Conservation (phyloP, 2,888 invertebrate species). For the Stomorhina lunata region DNA sequence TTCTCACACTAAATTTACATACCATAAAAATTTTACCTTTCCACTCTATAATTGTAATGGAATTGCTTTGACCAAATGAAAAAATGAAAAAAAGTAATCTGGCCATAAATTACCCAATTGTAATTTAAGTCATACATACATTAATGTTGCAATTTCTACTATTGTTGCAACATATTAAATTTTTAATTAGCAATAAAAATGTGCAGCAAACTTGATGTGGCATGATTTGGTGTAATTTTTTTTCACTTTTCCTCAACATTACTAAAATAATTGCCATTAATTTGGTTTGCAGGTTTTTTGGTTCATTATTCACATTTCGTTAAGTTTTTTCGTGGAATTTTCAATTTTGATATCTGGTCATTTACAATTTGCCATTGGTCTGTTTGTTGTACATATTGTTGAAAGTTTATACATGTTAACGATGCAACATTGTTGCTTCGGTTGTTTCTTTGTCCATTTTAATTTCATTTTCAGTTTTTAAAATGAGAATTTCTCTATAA, state of each 20-base stretch:
- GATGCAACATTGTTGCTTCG: background rate
- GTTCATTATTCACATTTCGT: background rate
- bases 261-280: conserved; percentile 27
- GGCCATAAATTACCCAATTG: background rate
- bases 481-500: no score
- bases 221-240: conserved; percentile 24
- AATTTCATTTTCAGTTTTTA: no score
- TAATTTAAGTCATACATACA: background rate
- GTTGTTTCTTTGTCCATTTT: background rate
- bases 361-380: conserved; percentile 37
- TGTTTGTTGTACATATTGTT: conserved; percentile 17
- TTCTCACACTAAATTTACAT: background rate
- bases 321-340: background rate
- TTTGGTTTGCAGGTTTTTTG: conserved; percentile 4
- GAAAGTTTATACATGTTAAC: conserved; percentile 33
- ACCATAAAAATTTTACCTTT: background rate
- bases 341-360: conserved; percentile 45
- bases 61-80: background rate
- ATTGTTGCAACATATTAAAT: conserved; percentile 33
- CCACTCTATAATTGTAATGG: background rate
- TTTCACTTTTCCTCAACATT: background rate
- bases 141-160: background rate
- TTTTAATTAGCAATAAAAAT: conserved; percentile 53
- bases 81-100: background rate
- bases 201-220: conserved; percentile 6